Conservation (phyloP, 2,888 invertebrate species). For the Eilema sororculum region DNA sequence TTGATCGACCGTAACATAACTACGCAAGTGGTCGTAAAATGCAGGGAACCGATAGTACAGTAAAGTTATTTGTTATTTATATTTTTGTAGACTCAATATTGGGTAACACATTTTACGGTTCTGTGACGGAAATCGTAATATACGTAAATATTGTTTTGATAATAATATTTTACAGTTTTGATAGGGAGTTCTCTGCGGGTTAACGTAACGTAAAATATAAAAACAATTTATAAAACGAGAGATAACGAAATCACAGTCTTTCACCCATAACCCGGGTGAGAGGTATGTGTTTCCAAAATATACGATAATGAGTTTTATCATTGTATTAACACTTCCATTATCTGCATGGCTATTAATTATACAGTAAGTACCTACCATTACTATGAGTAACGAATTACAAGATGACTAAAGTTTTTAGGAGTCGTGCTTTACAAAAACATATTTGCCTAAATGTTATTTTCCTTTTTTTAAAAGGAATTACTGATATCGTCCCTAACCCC, state of each 20-base stretch:
- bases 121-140: slow-evolving; percentile 58
- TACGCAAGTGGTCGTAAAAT: slow-evolving; percentile 55
- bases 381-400: neutral
- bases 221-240: slow-evolving; percentile 65
- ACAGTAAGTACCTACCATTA: neutral
- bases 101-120: slow-evolving; percentile 58
- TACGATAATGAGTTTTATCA: slow-evolving; percentile 56
- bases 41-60: slow-evolving; percentile 62
- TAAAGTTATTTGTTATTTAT: slow-evolving; percentile 41
- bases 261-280: slow-evolving; percentile 67
- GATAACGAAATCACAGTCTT: slow-evolving; percentile 66
- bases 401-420: neutral
- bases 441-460: too few species aligned
- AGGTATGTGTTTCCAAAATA: slow-evolving; percentile 71
- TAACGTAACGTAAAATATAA: slow-evolving; percentile 43
- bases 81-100: slow-evolving; percentile 59
- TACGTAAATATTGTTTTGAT: slow-evolving; percentile 12
- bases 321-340: neutral
- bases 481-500: too few species aligned
- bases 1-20: slow-evolving; percentile 43
- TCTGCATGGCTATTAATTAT: slow-evolving; percentile 6
- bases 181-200: slow-evolving; percentile 31
- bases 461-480: too few species aligned
- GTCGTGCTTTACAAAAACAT: too few species aligned
- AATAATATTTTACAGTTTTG: slow-evolving; percentile 10